phyloP scores from a whole-genome alignment of 2,888 invertebrate genomes.

The Ferdinandea cuprea region DNA sequence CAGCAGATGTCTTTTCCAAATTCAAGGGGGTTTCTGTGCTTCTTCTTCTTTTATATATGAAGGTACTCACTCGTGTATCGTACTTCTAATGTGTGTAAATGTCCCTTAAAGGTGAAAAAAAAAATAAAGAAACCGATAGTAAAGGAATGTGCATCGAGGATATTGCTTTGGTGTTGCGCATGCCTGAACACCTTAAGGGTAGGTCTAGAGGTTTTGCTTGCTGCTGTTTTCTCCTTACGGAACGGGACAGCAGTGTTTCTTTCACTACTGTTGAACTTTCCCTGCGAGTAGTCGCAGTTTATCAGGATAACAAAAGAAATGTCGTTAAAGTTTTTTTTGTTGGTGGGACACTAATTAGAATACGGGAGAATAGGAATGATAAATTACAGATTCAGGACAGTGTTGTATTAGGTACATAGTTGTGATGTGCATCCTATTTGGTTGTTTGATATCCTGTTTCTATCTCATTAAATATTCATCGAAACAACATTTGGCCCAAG shows the following conservation, averaged over 20 bases:
- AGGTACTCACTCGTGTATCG: neutral
- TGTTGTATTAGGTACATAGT: no score
- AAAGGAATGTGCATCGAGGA: slow-evolving; percentile 52
- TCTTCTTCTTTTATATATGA: neutral
- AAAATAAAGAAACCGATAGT: slow-evolving; percentile 30
- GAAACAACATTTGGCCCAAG: slow-evolving; percentile 68
- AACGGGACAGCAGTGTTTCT: slow-evolving; percentile 37
- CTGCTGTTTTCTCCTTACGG: slow-evolving; percentile 14
- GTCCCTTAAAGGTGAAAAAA: slow-evolving; percentile 69
- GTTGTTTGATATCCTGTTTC: slow-evolving; percentile 32
- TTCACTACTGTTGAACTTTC: slow-evolving; percentile 3
- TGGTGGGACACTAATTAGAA: slow-evolving; percentile 66
- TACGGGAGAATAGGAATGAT: slow-evolving; percentile 44
- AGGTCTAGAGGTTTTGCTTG: slow-evolving; percentile 25
- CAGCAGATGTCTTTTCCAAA: slow-evolving; percentile 62
- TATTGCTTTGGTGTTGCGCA: slow-evolving; percentile 67
- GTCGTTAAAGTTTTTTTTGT: slow-evolving; percentile 54
- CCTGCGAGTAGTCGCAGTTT: neutral
- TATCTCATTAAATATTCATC: slow-evolving; percentile 68
- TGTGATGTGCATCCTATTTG: slow-evolving; percentile 32
- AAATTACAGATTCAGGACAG: slow-evolving; percentile 63
- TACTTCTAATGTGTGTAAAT: slow-evolving; percentile 58
- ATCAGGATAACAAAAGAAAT: slow-evolving; percentile 42
- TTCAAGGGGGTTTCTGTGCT: slow-evolving; percentile 45
- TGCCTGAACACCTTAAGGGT: slow-evolving; percentile 70